These are phyloP conservation scores for Elephas maximus DNA, from an alignment of 2,113 vertebrate genomes.

Conservation along the genomic window DNA sequence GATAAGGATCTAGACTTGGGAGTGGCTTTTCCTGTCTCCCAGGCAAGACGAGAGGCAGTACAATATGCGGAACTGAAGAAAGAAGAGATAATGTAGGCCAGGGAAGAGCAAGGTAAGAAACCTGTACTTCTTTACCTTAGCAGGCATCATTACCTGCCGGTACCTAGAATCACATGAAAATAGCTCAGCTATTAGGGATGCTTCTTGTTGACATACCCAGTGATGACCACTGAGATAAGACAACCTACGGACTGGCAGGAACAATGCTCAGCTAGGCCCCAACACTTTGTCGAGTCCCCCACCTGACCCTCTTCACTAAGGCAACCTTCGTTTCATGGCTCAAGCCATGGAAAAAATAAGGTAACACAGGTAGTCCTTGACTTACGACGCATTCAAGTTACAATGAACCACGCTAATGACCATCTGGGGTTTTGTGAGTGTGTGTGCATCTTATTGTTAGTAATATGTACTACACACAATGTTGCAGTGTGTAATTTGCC, in stretches of 20 bases:
- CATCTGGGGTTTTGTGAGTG: background rate
- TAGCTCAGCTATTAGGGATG: background rate
- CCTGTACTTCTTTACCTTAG: background rate
- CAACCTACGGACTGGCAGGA: background rate
- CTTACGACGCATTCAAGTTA: background rate
- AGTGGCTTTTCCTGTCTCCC: background rate
- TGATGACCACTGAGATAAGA: background rate
- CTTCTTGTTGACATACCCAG: background rate
- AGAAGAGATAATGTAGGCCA: background rate
- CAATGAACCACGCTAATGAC: background rate
- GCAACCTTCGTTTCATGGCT: background rate
- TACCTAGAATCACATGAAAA: background rate
- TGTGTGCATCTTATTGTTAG: background rate
- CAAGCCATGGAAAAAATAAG: background rate
- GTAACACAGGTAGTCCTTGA: background rate
- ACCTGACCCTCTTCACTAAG: background rate
- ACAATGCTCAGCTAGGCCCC: background rate
- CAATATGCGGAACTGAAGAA: background rate
- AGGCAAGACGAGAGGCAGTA: background rate
- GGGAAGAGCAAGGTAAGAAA: background rate
- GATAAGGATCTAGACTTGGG: background rate
- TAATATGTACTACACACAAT: background rate
- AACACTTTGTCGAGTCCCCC: background rate
- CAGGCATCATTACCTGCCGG: background rate
- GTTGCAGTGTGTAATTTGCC: background rate